A percentile compares a stretch with the other conserved stretches of the same genome.
These are phyloP conservation scores for Acleris emargana DNA, from an alignment of 2,888 invertebrate species.

Conservation along the genomic window DNA sequence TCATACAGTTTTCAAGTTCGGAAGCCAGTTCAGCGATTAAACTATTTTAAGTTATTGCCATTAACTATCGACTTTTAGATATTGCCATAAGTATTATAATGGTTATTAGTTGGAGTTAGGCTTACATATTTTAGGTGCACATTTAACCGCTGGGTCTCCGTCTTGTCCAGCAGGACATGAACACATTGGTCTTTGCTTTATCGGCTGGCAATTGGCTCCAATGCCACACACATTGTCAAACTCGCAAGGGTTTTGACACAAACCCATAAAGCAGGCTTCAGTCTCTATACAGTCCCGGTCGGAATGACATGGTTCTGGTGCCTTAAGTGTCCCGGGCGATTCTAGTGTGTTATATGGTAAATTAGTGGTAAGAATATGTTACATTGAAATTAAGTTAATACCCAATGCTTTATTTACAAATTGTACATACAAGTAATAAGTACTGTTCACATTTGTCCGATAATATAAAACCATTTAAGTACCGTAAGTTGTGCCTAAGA, in stretches of 20 bases:
- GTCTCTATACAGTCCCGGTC: constrained; percentile 93
- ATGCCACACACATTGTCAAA: constrained; percentile 90
- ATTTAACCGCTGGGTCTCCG: constrained; percentile 92
- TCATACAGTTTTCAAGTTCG: too few relatives aligned
- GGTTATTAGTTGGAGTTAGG: constrained; percentile 53
- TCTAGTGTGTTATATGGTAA: constrained; percentile 84
- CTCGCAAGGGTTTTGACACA: constrained; percentile 93
- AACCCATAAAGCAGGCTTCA: constrained; percentile 92
- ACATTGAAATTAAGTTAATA: constrained; percentile 39
- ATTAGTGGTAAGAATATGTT: constrained; percentile 66
- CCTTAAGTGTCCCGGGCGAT: constrained; percentile 87
- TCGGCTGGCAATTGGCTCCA: constrained; percentile 90
- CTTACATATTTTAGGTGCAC: constrained; percentile 92
- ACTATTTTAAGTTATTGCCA: too few relatives aligned
- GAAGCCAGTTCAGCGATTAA: too few relatives aligned
- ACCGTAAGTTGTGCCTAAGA: constrained; percentile 8
- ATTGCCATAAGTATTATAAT: not conserved
- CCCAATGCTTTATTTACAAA: constrained; percentile 37
- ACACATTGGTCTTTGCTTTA: constrained; percentile 93
- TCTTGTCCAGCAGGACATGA: constrained; percentile 91
- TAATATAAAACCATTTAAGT: constrained; percentile 55
- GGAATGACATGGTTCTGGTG: constrained; percentile 91
- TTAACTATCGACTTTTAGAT: too few relatives aligned
- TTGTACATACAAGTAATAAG: constrained; percentile 29
- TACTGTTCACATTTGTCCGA: constrained; percentile 72